Base-by-base conservation (phyloP, 2,888 invertebrate genomes). In the Tipula lateralis region DNA sequence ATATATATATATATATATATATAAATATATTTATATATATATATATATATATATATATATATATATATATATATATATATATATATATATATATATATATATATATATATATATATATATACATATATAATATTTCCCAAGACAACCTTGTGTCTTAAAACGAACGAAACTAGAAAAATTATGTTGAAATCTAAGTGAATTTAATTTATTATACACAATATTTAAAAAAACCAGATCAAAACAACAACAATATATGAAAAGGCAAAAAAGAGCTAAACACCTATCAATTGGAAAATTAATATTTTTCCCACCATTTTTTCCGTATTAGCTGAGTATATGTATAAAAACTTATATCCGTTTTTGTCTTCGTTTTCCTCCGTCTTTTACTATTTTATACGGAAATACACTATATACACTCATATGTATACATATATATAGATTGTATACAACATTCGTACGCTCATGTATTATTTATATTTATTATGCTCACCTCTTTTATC, bases 171-270 rank as follows among this genome's bases (percentile, higher is more conserved):
- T 24, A 24, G 66, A 66, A 66, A 66, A 66, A 66, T 66, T 66
- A 66, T 66, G 66, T 66, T 66, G 66, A 66, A 66, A 66, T 66
- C 66, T 66, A 66, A 66, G 66, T 66, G 66, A 66, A 66, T 66
- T 66, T 66, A 66, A 24, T 66, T 66, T 66, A 66, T 66, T 66
- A 66, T 66, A 66, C 66, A n/a, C n/a, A 24, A 66, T 66, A 66
- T 66, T 44, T 44, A 44, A 44, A 44, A 16, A 44, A 44, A 44
- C 9, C 3, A 44, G 0, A n/a, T n/a, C n/a, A 19, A 24, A 66
- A 9, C 7, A 66, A 19, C 66, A 66, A 66, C 66, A 44, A n/a
- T 24, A 66, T n/a, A 66, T 12, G 24, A 66, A 66, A 19, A 50
- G 50, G 50, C 50, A 50, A 5, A 24, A 66, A 19, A 24, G 66